Evolutionary conservation across 2,888 invertebrate species (phyloP), one percentile per base, ranked within the genome.

Genomic region (Scaeva pyrastri): DNA sequence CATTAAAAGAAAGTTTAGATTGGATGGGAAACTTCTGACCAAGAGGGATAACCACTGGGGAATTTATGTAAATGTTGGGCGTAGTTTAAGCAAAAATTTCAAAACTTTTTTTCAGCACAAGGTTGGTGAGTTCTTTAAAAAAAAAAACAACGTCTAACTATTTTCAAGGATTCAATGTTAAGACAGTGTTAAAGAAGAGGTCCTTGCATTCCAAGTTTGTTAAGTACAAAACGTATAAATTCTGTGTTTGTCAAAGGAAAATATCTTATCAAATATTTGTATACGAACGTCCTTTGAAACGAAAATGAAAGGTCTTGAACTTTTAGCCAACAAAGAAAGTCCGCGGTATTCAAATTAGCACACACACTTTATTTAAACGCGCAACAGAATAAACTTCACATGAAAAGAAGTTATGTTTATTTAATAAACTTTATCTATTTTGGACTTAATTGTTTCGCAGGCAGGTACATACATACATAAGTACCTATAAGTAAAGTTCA

Each of bases 251-350:
- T 21, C n/a, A 5, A 23, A 21, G n/a, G 23, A 5, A 43, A 45
- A 26, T 23, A 55, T 75, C 56, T 60, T 19, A 68, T 75, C 75
- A 84, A 79, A 84, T 72, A 80, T 84, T 75, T 60, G 52, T 66
- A 45, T 21, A 66, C n/a, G n/a, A 19, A 36, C 16, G 71, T 60
- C 66, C 80, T 75, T 84, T 26, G 11, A n/a, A 31, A 70, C 19
- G 52, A n/a, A 41, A 56, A 66, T 50, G 60, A 60, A 36, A 76
- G 58, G 60, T 77, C 52, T 60, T 39, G n/a, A 50, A 55, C 10
- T 39, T 62, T 52, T 72, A n/a, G n/a, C n/a, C n/a, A n/a, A n/a
- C 31, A n/a, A 1, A 19, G 31, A 36, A 74, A 41, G 16, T 39
- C 41, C 55, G n/a, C n/a, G n/a, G n/a, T 41, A 50, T 16, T 12